These are phyloP conservation scores for Phyllotis vaccarum DNA, from an alignment of 2,797 vertebrate genomes.

Conservation along the genomic window DNA sequence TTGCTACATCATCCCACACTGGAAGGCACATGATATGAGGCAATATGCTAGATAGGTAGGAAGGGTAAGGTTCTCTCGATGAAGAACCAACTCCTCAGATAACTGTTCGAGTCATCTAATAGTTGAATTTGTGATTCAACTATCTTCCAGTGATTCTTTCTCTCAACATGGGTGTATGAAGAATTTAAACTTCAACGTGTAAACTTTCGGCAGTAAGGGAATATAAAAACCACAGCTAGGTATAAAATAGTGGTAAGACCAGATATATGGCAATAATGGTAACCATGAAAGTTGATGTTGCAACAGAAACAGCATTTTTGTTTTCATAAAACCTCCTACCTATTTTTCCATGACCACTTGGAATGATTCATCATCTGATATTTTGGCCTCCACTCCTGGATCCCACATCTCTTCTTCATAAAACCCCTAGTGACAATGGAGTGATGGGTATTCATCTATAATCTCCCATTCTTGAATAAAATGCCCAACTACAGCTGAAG, in stretches of 20 bases:
- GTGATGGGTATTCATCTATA: background rate
- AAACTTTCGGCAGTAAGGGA: background rate
- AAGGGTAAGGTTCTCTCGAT: background rate
- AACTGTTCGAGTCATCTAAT: background rate
- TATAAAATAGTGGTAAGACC: background rate
- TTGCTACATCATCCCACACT: background rate
- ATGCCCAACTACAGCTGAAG: background rate
- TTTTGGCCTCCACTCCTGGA: background rate
- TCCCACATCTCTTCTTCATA: background rate
- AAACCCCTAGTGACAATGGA: background rate
- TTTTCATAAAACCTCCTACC: background rate
- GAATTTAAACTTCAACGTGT: background rate
- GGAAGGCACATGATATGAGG: background rate
- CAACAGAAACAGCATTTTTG: background rate
- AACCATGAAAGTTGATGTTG: background rate
- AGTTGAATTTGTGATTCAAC: background rate
- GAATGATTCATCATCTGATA: background rate
- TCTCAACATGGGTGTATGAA: too few species aligned
- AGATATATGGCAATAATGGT: background rate
- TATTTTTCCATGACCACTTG: background rate
- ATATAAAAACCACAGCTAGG: background rate
- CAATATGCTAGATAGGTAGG: background rate
- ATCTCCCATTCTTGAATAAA: background rate
- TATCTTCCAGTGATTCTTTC: background rate
- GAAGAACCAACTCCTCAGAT: background rate